Percentiles rank a stretch among this genome's conserved stretches.
Conservation (phyloP, 2,797 vertebrate species). For the Steatocranus sp. region DNA sequence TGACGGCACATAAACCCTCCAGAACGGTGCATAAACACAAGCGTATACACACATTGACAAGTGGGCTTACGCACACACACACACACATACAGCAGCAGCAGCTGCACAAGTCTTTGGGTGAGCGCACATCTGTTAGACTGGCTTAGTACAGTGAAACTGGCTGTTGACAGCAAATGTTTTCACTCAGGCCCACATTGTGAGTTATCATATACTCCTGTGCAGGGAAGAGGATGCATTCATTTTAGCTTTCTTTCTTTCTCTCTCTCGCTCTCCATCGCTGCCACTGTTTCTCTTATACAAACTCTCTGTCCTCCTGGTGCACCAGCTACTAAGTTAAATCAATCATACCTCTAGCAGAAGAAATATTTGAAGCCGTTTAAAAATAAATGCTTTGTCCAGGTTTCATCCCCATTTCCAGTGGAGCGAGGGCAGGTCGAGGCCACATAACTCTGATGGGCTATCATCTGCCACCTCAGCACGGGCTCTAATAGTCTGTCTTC, state of each 20-base stretch:
- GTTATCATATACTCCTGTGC: conserved; percentile 40
- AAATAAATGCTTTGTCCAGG: conserved; percentile 37
- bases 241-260: not conserved
- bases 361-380: conserved; percentile 40
- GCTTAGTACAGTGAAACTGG: conserved; percentile 46
- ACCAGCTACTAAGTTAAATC: conserved; percentile 49
- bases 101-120: conserved; percentile 62
- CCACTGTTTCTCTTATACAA: conserved; percentile 10
- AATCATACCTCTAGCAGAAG: conserved; percentile 41
- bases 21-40: conserved; percentile 31
- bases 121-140: conserved; percentile 66
- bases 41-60: not conserved
- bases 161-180: conserved; percentile 67
- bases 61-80: not conserved
- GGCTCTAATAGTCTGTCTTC: conserved; percentile 19
- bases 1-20: conserved; percentile 34
- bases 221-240: conserved; percentile 17
- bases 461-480: conserved; percentile 5
- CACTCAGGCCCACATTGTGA: conserved; percentile 45
- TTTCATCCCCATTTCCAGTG: conserved; percentile 28
- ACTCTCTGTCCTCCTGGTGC: not conserved
- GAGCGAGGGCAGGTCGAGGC: conserved; percentile 30
- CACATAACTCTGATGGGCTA: conserved; percentile 19
- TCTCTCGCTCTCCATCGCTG: not conserved
- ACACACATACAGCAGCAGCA: conserved; percentile 16